Conservation (phyloP, 2,113 vertebrate species). For the Epinephelus fuscoguttatus region DNA sequence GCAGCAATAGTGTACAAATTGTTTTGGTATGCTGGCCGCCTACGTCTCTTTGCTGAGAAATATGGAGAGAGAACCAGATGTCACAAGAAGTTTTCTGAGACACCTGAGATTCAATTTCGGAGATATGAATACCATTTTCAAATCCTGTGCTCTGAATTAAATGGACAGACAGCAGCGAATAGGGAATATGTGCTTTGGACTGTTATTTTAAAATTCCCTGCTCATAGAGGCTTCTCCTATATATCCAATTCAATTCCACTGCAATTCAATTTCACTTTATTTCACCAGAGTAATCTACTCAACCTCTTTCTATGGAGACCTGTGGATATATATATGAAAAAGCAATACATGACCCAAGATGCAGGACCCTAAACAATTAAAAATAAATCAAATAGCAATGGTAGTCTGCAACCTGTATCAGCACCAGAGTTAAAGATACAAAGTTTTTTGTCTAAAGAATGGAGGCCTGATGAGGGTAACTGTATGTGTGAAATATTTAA, state of each 20-base stretch:
- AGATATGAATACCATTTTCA: slow-evolving; percentile 80
- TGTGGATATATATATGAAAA: slow-evolving; percentile 2
- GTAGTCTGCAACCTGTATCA: slow-evolving; percentile 1
- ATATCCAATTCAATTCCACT: slow-evolving; percentile 49
- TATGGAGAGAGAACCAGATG: slow-evolving; percentile 62
- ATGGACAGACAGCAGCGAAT: slow-evolving; percentile 60
- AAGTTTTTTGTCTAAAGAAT: background rate
- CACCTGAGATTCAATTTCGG: slow-evolving; percentile 78
- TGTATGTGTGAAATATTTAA: slow-evolving; percentile 29
- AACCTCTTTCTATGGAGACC: slow-evolving; percentile 3
- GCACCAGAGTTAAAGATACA: background rate
- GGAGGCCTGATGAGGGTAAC: background rate
- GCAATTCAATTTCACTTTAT: slow-evolving; percentile 70
- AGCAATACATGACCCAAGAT: slow-evolving; percentile 7
- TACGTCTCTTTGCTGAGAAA: slow-evolving; percentile 57
- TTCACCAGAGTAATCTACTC: slow-evolving; percentile 46
- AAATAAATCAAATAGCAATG: slow-evolving; percentile 30
- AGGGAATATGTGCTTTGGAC: slow-evolving; percentile 50
- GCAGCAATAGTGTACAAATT: slow-evolving; percentile 45
- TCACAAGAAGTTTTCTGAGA: slow-evolving; percentile 69
- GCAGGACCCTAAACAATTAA: slow-evolving; percentile 7
- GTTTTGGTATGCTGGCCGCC: slow-evolving; percentile 61
- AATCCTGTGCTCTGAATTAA: slow-evolving; percentile 66
- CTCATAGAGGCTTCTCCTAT: slow-evolving; percentile 37
- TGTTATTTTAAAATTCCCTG: slow-evolving; percentile 57